Base-by-base conservation (phyloP, 2,113 vertebrate genomes). In the Vulpes ferrilata region DNA sequence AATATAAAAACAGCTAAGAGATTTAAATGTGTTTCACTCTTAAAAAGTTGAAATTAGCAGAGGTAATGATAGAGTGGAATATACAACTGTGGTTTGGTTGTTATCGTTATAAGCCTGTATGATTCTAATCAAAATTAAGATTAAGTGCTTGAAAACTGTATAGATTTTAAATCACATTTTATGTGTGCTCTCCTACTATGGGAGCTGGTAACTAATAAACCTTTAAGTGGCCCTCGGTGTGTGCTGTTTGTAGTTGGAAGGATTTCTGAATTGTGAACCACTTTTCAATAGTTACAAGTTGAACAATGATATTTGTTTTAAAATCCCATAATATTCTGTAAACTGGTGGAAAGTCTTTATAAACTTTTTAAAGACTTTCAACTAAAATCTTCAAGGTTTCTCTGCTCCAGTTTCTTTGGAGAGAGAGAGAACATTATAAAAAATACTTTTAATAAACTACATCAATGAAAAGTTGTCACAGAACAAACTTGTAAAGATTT, bases 281-380 rank as follows among this genome's bases (percentile, higher is more conserved):
- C 19, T 96, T 90, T 93, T 65, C 27, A 83, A 81, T n/a, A 7
- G 80, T 2, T 87, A 78, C 88, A 96, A 97, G 97, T 93, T n/a
- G 88, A 97, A 88, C 97, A 97, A 96, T 96, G 97, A 96, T 95
- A 88, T 83, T 69, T 91, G 82, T 97, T 82, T 96, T 97, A 90
- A 87, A 97, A 94, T 95, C 96, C 89, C 91, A 96, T 76, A 97
- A 95, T 55, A 97, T 69, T 83, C 5, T 51, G 9, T 60, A 73
- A 73, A 92, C 90, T 94, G 93, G 96, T 97, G 94, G 96, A 97
- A 98, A 95, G 92, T 35, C 73, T 95, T 98, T 97, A 97, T 98
- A 97, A 98, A 98, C 22, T 98, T 98, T 98, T 97, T 96, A 97
- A 98, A 98, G 83, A 55, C 69, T 97, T 76, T 87, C 94, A 98